phyloP scores from a whole-genome alignment of 2,797 vertebrate genomes.

The Tinamus major region DNA sequence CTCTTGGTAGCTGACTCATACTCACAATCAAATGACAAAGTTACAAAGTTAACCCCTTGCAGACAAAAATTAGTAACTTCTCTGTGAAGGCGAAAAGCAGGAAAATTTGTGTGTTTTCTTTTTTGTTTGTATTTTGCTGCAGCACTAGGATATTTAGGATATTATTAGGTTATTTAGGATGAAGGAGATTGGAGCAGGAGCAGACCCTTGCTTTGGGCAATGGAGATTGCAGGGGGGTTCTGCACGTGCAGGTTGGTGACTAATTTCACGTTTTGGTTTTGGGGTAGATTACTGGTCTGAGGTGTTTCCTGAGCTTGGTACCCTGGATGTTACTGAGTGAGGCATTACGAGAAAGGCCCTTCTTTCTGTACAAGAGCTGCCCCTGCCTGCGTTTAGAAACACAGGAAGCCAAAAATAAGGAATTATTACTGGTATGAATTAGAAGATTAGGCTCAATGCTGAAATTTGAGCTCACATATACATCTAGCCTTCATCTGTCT shows the following conservation, averaged over 20 bases:
- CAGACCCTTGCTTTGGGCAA: neutral
- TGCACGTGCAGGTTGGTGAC: accelerated
- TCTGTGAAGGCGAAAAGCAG: neutral
- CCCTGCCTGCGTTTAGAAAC: neutral
- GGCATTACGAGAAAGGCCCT: neutral
- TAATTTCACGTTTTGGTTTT: neutral
- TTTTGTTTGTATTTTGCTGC: neutral
- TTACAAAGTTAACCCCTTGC: neutral
- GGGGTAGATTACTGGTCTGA: neutral
- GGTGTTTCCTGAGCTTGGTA: neutral
- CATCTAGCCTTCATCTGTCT: neutral
- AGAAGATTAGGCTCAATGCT: neutral
- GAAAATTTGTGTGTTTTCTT: accelerated
- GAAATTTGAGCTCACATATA: neutral
- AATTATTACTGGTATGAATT: neutral
- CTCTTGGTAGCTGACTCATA: neutral
- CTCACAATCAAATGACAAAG: neutral
- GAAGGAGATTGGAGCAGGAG: neutral
- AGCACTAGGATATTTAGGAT: too few species aligned
- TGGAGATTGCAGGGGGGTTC: neutral
- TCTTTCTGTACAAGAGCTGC: neutral
- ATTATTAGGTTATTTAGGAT: neutral
- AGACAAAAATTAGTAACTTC: neutral
- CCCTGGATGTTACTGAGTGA: neutral
- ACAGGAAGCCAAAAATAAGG: neutral